Base-by-base conservation (phyloP, 2,888 invertebrate species). In the Sceliomorpha sp. region DNA sequence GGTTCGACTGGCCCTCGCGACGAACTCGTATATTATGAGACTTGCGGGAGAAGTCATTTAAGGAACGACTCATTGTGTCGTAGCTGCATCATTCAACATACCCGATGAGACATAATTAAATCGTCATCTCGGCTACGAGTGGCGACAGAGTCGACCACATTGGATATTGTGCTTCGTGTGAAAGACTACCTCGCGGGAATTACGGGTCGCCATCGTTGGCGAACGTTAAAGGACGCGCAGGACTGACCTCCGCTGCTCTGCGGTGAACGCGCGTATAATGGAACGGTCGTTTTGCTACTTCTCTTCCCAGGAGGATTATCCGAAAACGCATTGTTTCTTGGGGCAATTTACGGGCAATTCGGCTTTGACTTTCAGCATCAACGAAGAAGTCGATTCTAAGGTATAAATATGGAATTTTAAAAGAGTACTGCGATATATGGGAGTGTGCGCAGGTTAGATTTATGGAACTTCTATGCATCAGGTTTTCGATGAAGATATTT, bases 261-360 rank as follows among this genome's bases (percentile, higher is more conserved):
- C 42, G 36, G 55, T 44, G 59, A 59, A 51, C 24, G 55, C 62
- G 59, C 69, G 37, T 63, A 48, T 66, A 60, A 58, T 56, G 48
- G 67, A 60, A 59, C 67, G 31, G 55, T 58, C 67, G 69, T 72
- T 74, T 64, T 26, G 48, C 62, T 56, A 60, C 62, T 69, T 67
- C 62, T 45, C 45, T 63, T 36, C 63, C 20, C 69, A 12, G 7
- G 60, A 69, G 62, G 48, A 69, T 48, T 45, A 39, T 50, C 63
- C 69, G 12, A 17, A 34, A 44, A 37, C 70, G 59, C 68, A 72
- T 75, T 76, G 75, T 76, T 72, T 75, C 60, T 48, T 47, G 32
- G 42, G 48, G 47, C 66, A 48, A 59, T 67, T 67, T 48, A 67
- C 53, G 48, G 71, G 53, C 76, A 74, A 79, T 76, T 67, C 66